Evolutionary conservation across 64 coral and sea anemone genomes (phyloP).

Genomic region (Platygyra sinensis): DNA sequence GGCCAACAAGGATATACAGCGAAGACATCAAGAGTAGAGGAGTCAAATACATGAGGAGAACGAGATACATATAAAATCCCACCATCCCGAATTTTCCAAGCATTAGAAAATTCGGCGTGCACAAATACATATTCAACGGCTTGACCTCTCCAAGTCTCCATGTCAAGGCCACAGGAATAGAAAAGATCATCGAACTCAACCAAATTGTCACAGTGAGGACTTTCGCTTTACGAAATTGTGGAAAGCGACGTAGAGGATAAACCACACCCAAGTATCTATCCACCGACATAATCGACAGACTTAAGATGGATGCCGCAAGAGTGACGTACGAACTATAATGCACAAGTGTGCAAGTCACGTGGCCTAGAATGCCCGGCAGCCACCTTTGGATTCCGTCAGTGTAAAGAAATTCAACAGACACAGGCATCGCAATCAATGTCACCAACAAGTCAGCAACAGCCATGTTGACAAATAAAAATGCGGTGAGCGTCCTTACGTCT

Average conservation of each 20-base stretch:
- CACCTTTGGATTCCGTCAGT: background rate
- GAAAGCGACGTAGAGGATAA: background rate
- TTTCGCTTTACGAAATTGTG: background rate
- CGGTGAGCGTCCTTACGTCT: background rate
- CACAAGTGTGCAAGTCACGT: background rate
- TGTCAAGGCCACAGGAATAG: background rate
- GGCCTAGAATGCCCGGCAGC: background rate
- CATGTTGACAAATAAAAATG: conserved; percentile 33
- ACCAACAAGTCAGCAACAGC: conserved; percentile 23
- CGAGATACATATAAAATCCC: background rate
- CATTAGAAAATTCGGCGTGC: too few relatives aligned
- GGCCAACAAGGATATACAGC: background rate
- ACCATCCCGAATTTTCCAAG: background rate
- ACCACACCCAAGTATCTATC: conserved; percentile 1
- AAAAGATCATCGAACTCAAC: background rate
- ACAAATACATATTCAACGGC: background rate
- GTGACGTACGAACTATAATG: background rate
- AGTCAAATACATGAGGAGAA: background rate
- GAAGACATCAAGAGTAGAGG: background rate
- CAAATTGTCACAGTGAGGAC: background rate
- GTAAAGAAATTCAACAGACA: background rate
- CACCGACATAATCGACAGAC: background rate
- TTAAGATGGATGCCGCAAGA: background rate
- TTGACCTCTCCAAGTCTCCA: background rate
- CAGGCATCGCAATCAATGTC: background rate